A percentile compares a stretch with the other conserved stretches of the same genome.
Evolutionary conservation across 2,797 vertebrate genomes (phyloP).

Genomic region (Pseudochirops cupreus): DNA sequence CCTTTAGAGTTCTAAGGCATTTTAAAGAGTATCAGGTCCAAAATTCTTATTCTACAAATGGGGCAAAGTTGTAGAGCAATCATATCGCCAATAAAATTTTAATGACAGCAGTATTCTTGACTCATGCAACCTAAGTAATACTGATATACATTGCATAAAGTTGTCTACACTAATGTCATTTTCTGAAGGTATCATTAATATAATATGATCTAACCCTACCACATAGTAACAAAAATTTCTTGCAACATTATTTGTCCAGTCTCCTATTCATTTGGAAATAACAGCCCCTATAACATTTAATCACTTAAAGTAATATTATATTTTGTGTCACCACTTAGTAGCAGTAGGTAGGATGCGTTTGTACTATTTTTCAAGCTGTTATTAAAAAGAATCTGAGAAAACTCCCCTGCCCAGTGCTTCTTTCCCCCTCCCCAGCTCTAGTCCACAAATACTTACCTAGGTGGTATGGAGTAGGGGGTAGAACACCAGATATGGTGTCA

Average conservation of each 20-base stretch:
- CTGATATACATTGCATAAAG: background rate
- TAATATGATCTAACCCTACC: background rate
- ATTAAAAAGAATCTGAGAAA: conserved; percentile 1
- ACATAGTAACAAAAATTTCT: background rate
- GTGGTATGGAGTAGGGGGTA: background rate
- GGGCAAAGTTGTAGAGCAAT: background rate
- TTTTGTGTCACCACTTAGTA: background rate
- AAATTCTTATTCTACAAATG: background rate
- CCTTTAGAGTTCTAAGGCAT: background rate
- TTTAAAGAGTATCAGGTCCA: background rate
- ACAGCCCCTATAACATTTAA: background rate
- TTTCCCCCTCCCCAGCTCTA: background rate
- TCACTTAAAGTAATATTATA: background rate
- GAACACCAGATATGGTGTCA: background rate
- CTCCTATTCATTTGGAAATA: background rate
- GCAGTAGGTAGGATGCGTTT: background rate
- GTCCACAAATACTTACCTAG: background rate
- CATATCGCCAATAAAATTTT: background rate
- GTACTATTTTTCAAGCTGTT: background rate
- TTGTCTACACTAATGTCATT: background rate
- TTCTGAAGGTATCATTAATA: background rate
- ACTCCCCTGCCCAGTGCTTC: background rate
- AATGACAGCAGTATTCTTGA: background rate
- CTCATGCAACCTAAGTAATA: background rate
- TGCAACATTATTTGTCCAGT: background rate